Percentiles rank a stretch among this genome's conserved stretches.
Evolutionary conservation across 1,140 invertebrate species (phyloP).

Genomic region (Vanessa tameamea): DNA sequence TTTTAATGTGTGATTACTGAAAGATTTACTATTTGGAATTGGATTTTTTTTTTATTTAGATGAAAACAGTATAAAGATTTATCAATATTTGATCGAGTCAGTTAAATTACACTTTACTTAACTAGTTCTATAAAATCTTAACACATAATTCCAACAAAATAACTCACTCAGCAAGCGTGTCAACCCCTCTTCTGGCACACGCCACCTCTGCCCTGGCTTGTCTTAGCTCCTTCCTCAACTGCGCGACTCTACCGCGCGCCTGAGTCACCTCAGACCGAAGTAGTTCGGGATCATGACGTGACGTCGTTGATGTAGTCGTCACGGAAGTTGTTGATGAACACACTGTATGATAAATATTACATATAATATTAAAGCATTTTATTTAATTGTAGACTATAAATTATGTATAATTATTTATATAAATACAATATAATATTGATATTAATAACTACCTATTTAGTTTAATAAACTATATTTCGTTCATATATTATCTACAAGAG

Average conservation of each 20-base stretch:
- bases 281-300: conserved; percentile 96
- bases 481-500: too few species aligned
- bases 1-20: too few species aligned
- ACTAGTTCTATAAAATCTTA: neutral
- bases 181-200: conserved; percentile 94
- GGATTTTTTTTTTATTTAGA: too few species aligned
- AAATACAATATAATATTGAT: too few species aligned
- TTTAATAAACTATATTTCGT: too few species aligned
- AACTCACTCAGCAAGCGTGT: conserved; percentile 92
- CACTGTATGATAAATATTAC: conserved; percentile 82
- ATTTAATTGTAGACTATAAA: too few species aligned
- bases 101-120: neutral
- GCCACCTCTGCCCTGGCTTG: conserved; percentile 95
- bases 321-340: conserved; percentile 93
- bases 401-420: too few species aligned
- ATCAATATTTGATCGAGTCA: too few species aligned
- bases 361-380: neutral
- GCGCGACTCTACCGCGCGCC: conserved; percentile 92
- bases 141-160: neutral
- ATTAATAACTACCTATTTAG: too few species aligned
- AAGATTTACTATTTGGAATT: too few species aligned
- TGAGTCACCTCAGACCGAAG: conserved; percentile 95
- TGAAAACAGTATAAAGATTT: too few species aligned
- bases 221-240: conserved; percentile 93
- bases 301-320: conserved; percentile 83